Evolutionary conservation across 2,888 invertebrate genomes (phyloP).

Genomic region (Lycia hirtaria): DNA sequence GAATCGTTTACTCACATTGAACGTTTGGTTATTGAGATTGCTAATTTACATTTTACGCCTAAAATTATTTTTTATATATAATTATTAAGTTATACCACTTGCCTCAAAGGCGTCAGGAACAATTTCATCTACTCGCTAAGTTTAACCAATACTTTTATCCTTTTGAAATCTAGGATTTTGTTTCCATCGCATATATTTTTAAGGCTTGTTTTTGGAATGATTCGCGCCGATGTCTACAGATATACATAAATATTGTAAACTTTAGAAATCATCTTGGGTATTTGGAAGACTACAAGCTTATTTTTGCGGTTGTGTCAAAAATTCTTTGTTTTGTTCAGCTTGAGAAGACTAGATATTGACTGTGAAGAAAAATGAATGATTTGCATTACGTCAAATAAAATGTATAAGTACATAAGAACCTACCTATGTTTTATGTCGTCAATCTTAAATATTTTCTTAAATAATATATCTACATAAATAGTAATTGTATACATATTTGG

Average conservation of each 20-base stretch:
- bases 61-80: slow-evolving; percentile 65
- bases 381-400: slow-evolving; percentile 17
- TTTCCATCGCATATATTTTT: slow-evolving; percentile 79
- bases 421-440: slow-evolving; percentile 28
- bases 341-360: slow-evolving; percentile 5
- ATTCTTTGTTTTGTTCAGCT: neutral
- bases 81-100: slow-evolving; percentile 78
- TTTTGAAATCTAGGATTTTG: slow-evolving; percentile 72
- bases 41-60: slow-evolving; percentile 77
- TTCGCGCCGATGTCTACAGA: neutral
- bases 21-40: slow-evolving; percentile 83
- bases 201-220: slow-evolving; percentile 36
- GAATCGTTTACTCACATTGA: slow-evolving; percentile 84
- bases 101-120: slow-evolving; percentile 85
- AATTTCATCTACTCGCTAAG: slow-evolving; percentile 83
- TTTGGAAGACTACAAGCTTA: slow-evolving; percentile 27
- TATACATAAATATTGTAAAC: neutral
- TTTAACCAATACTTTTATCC: slow-evolving; percentile 74
- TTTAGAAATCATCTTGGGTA: neutral
- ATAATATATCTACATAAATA: slow-evolving; percentile 50
- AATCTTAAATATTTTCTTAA: slow-evolving; percentile 41
- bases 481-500: slow-evolving; percentile 53
- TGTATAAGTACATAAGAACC: no score
- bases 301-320: neutral
- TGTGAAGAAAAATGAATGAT: slow-evolving; percentile 2